Conservation (phyloP, 2,113 vertebrate species). For the Caloenas nicobarica region DNA sequence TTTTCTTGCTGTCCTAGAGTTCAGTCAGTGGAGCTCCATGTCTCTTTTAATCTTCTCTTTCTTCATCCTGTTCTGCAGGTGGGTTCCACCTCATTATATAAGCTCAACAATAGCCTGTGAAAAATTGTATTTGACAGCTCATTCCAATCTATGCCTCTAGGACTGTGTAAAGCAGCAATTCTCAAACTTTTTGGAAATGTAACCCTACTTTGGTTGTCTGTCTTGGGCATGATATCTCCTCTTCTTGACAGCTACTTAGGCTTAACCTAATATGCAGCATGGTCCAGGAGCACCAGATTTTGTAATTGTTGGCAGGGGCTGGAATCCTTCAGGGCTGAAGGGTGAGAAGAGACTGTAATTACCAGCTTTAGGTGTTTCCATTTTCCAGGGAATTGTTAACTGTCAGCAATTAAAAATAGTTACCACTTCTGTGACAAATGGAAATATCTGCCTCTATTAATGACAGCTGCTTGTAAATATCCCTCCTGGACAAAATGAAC, state of each 20-base stretch:
- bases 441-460: neutral
- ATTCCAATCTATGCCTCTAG: slow-evolving; percentile 21
- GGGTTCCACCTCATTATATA: slow-evolving; percentile 35
- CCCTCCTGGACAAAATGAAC: neutral
- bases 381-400: slow-evolving; percentile 3
- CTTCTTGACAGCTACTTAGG: neutral
- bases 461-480: neutral
- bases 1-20: neutral
- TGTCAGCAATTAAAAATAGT: slow-evolving; percentile 13
- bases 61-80: slow-evolving; percentile 17
- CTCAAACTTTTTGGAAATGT: slow-evolving; percentile 6
- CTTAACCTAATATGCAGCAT: neutral
- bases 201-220: neutral
- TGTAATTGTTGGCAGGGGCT: neutral
- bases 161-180: neutral
- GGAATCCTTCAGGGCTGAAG: neutral
- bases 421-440: neutral
- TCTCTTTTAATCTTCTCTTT: neutral
- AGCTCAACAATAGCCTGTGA: neutral
- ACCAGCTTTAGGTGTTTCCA: neutral
- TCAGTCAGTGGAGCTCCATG: neutral
- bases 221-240: neutral
- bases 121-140: slow-evolving; percentile 37
- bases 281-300: neutral
- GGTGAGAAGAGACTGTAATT: slow-evolving; percentile 9